These are phyloP conservation scores for Penaeus chinensis DNA, from an alignment of 1,140 invertebrate species.

Conservation along the genomic window DNA sequence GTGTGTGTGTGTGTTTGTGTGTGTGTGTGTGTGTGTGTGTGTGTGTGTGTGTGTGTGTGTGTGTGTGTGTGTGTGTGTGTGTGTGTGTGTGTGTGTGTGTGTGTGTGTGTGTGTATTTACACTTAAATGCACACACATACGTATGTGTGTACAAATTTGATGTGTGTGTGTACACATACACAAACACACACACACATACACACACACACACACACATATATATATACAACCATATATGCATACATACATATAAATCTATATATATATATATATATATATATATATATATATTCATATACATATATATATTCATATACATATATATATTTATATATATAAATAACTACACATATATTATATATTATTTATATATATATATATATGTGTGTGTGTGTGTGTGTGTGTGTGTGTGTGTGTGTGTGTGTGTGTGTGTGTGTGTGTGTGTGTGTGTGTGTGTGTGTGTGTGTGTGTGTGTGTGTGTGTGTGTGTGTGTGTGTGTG, in stretches of 20 bases:
- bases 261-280: background rate
- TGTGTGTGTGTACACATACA: background rate
- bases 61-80: background rate
- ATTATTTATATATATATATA: constrained; percentile 21
- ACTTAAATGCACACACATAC: background rate
- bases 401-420: background rate
- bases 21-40: constrained; percentile 2
- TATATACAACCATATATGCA: background rate
- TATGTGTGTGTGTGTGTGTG: background rate
- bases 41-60: background rate
- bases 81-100: background rate
- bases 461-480: background rate
- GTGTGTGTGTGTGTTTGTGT: constrained; percentile 6
- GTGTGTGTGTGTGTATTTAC: background rate
- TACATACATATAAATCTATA: background rate
- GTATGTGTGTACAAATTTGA: background rate
- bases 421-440: background rate
- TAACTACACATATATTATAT: constrained; percentile 3
- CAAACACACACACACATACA: background rate
- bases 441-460: background rate
- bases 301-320: constrained; percentile 3
- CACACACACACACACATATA: background rate
- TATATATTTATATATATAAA: constrained; percentile 15
- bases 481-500: background rate
- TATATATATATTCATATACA: background rate